Percentiles rank a stretch among this genome's conserved stretches.
phyloP scores from a whole-genome alignment of 2,888 invertebrate species.

The Ennomos fuscantarius region DNA sequence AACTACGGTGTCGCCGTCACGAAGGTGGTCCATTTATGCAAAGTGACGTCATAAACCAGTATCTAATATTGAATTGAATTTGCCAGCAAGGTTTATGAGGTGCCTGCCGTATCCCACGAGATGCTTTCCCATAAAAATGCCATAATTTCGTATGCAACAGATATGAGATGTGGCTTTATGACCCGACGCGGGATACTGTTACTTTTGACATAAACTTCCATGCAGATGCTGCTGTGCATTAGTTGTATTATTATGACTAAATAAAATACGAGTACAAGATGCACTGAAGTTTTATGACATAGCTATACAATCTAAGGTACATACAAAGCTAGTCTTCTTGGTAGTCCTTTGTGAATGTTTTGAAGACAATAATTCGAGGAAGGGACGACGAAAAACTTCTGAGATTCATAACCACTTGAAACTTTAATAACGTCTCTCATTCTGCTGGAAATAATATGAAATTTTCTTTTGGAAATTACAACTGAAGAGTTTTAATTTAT shows the following conservation, averaged over 20 bases:
- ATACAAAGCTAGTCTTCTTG: not conserved
- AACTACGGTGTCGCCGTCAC: slow-evolving; percentile 19
- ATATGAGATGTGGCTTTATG: slow-evolving; percentile 54
- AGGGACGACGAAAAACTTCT: slow-evolving; percentile 29
- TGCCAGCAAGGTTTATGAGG: slow-evolving; percentile 70
- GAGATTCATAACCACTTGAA: slow-evolving; percentile 36
- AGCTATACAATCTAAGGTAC: slow-evolving; percentile 25
- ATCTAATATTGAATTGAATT: slow-evolving; percentile 72
- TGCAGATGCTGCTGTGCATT: slow-evolving; percentile 44
- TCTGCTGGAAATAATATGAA: slow-evolving; percentile 29
- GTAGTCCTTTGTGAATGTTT: slow-evolving; percentile 10
- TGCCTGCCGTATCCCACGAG: slow-evolving; percentile 57
- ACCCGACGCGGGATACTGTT: slow-evolving; percentile 32
- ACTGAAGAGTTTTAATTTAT: slow-evolving; percentile 12
- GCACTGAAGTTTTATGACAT: slow-evolving; percentile 21
- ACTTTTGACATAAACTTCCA: slow-evolving; percentile 43
- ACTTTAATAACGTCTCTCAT: slow-evolving; percentile 34
- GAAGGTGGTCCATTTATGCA: slow-evolving; percentile 53
- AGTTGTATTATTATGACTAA: slow-evolving; percentile 33
- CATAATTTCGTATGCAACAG: slow-evolving; percentile 73
- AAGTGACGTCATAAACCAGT: slow-evolving; percentile 60
- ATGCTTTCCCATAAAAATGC: slow-evolving; percentile 71
- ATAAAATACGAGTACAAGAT: slow-evolving; percentile 29
- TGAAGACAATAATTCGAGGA: slow-evolving; percentile 21
- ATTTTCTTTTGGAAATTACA: slow-evolving; percentile 16